Conservation (phyloP, 2,113 vertebrate genomes). For the Ptilorrhoa leucosticta region DNA sequence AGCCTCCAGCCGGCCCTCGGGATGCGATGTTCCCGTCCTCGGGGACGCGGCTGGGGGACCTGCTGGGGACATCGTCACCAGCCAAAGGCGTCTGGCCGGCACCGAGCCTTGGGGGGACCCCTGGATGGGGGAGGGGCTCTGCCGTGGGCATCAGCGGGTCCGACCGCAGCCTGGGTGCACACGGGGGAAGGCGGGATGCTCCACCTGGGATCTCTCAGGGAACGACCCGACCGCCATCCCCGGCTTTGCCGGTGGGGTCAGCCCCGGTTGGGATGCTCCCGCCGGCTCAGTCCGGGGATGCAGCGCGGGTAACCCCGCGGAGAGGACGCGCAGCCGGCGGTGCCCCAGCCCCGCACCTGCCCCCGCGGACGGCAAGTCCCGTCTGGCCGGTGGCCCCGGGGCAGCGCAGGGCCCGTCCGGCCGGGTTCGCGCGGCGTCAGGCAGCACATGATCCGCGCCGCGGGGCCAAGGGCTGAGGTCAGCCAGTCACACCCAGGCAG, state of each 20-base stretch:
- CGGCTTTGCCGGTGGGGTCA: accelerated
- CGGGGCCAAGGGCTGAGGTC: conserved; percentile 61
- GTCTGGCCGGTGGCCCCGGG: conserved; percentile 4
- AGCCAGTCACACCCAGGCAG: conserved; percentile 55
- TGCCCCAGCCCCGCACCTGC: not conserved
- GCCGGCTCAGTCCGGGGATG: accelerated
- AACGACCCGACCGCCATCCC: accelerated
- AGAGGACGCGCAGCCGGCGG: not conserved
- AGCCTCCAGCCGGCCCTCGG: not conserved
- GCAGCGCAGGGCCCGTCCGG: conserved; percentile 19
- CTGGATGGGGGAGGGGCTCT: not conserved
- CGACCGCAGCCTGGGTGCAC: accelerated
- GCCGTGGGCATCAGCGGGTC: accelerated
- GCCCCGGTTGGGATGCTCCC: accelerated
- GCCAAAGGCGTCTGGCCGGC: accelerated
- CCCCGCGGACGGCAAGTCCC: not conserved
- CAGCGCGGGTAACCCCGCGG: accelerated
- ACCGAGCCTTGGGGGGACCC: accelerated
- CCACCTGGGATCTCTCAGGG: not conserved
- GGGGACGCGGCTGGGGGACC: not conserved
- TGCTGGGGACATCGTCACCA: accelerated
- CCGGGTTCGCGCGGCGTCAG: conserved; percentile 13
- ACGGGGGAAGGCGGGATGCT: not conserved
- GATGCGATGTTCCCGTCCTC: not conserved
- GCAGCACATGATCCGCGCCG: conserved; percentile 44